These are phyloP conservation scores for Synanthedon andrenaeformis DNA, from an alignment of 2,888 invertebrate species.

Conservation along the genomic window DNA sequence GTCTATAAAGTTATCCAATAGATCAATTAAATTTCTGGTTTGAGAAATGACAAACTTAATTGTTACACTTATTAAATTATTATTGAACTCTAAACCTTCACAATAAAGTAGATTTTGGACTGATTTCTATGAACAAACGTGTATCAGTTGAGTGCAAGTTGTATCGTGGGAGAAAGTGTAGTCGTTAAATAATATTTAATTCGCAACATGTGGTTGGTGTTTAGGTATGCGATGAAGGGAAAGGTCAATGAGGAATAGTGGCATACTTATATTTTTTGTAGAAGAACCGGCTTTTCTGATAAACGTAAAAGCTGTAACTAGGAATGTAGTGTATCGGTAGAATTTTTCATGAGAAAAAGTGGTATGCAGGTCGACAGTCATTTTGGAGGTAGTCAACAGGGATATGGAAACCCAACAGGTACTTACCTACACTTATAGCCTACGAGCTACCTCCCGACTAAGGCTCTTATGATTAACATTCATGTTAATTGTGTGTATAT, in stretches of 20 bases:
- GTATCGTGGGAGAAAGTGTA: neutral
- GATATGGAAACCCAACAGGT: too few relatives aligned
- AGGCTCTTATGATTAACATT: too few relatives aligned
- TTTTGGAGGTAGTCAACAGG: too few relatives aligned
- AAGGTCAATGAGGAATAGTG: constrained; percentile 3
- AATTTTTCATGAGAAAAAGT: too few relatives aligned
- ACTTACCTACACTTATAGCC: too few relatives aligned
- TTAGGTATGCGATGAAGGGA: neutral
- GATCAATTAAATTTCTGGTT: neutral
- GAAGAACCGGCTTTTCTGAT: constrained; percentile 1
- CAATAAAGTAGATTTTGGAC: neutral
- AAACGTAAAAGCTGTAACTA: too few relatives aligned
- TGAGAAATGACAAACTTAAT: neutral
- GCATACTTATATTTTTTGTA: constrained; percentile 1
- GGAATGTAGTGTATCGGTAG: too few relatives aligned
- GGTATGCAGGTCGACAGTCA: too few relatives aligned
- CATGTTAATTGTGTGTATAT: too few relatives aligned
- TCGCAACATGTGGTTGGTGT: neutral
- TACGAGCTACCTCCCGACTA: too few relatives aligned
- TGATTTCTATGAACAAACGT: neutral
- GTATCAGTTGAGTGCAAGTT: neutral
- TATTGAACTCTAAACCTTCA: neutral
- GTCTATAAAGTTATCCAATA: neutral
- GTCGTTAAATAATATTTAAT: neutral
- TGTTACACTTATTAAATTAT: neutral